Conservation (phyloP, 2,888 invertebrate genomes). For the Heliconius charithonia region DNA sequence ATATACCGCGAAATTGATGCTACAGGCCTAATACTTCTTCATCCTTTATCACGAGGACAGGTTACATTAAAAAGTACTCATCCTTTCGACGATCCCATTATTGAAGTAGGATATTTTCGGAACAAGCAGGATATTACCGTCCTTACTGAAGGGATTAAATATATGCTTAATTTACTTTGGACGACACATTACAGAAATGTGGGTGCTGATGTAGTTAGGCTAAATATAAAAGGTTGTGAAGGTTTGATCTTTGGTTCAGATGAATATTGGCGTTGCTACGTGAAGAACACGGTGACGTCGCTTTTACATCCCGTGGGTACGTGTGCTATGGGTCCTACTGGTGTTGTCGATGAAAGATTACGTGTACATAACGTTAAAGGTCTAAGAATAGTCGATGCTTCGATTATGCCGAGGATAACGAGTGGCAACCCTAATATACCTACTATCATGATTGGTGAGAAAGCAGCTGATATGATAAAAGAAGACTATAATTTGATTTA, state of each 20-base stretch:
- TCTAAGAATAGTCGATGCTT: constrained; percentile 70
- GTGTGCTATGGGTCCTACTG: constrained; percentile 68
- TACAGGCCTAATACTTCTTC: constrained; percentile 58
- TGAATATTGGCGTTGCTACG: constrained; percentile 86
- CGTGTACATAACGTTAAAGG: constrained; percentile 63
- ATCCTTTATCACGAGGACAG: constrained; percentile 68
- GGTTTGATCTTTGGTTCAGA: constrained; percentile 77
- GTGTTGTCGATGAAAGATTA: constrained; percentile 69
- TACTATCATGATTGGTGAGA: constrained; percentile 76
- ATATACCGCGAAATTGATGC: constrained; percentile 60
- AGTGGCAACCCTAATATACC: constrained; percentile 75
- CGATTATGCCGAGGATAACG: constrained; percentile 68
- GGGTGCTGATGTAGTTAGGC: constrained; percentile 55
- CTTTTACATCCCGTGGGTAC: constrained; percentile 85
- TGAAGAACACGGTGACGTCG: constrained; percentile 80
- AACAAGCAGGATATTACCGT: constrained; percentile 58
- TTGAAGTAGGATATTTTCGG: constrained; percentile 66
- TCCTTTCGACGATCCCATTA: constrained; percentile 65
- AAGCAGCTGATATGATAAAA: constrained; percentile 74
- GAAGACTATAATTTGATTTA: constrained; percentile 54
- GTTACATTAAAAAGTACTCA: constrained; percentile 63
- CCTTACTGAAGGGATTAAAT: constrained; percentile 62
- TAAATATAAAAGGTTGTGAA: constrained; percentile 80
- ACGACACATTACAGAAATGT: constrained; percentile 63
- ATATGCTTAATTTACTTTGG: constrained; percentile 57